These are phyloP conservation scores for Temnothorax longispinosus DNA, from an alignment of 1,140 invertebrate genomes.

Conservation along the genomic window DNA sequence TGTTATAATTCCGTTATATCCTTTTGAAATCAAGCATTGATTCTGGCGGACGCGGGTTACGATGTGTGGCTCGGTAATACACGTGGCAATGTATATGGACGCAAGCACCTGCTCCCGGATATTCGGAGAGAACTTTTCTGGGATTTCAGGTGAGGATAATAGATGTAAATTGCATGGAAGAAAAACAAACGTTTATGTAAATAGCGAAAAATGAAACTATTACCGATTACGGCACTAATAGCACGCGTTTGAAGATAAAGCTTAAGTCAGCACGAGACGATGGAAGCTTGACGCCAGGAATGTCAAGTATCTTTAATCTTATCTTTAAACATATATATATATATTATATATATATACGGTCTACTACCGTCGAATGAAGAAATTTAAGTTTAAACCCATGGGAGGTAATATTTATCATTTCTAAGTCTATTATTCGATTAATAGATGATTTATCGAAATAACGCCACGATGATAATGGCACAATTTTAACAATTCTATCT, in stretches of 20 bases:
- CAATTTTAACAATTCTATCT: neutral
- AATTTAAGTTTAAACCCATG: neutral
- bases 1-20: neutral
- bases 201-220: too few relatives aligned
- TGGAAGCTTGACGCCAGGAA: neutral
- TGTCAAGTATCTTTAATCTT: conserved; percentile 10
- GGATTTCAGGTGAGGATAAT: conserved; percentile 74
- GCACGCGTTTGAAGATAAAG: neutral
- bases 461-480: neutral
- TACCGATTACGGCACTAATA: neutral
- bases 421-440: neutral
- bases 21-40: conserved; percentile 77
- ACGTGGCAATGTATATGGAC: conserved; percentile 89
- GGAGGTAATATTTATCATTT: neutral
- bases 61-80: conserved; percentile 92
- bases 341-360: neutral
- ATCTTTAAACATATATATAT: neutral
- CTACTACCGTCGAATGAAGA: neutral
- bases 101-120: conserved; percentile 55
- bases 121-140: conserved; percentile 58
- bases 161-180: neutral
- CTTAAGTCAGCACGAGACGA: neutral
- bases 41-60: conserved; percentile 88
- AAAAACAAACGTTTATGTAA: neutral
- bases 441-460: neutral